These are phyloP conservation scores for Ianthella basta DNA, from an alignment of 37 sponge, comb jelly and placozoan species.

Conservation along the genomic window DNA sequence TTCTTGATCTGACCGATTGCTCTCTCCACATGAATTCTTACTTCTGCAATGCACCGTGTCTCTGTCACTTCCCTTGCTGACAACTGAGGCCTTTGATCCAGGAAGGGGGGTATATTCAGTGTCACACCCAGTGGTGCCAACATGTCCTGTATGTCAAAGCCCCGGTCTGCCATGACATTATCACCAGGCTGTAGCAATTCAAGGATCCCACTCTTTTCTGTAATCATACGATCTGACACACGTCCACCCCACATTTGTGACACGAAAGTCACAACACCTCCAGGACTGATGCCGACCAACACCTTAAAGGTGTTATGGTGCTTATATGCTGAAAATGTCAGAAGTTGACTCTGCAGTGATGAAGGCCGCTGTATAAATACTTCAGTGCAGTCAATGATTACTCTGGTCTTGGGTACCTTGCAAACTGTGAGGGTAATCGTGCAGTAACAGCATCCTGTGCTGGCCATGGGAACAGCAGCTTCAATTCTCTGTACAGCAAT, in stretches of 20 bases:
- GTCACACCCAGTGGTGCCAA: not conserved
- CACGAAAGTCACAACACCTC: conserved; percentile 8
- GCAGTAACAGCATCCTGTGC: no score
- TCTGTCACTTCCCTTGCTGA: no score
- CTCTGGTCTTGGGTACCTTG: no score
- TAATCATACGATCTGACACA: not conserved
- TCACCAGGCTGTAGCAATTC: not conserved
- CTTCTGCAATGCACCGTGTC: no score
- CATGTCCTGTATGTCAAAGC: conserved; percentile 10
- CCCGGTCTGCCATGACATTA: conserved; percentile 31
- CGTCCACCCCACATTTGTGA: conserved; percentile 29
- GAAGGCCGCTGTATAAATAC: not conserved
- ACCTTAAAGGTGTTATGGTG: conserved; percentile 29
- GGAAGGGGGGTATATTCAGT: not conserved
- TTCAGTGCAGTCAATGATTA: conserved; percentile 23
- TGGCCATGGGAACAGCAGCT: no score
- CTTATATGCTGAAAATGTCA: not conserved
- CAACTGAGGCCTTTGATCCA: not conserved
- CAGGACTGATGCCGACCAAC: conserved; percentile 17
- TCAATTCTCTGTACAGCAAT: no score
- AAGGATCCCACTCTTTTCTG: conserved; percentile 3
- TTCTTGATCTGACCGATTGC: no score
- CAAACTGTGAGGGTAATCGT: no score
- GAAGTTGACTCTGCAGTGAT: not conserved
- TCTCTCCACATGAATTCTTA: no score